Evolutionary conservation across 2,797 vertebrate species (phyloP), one percentile per base, ranked within the genome.

Genomic region (Odontamblyopus rebecca): DNA sequence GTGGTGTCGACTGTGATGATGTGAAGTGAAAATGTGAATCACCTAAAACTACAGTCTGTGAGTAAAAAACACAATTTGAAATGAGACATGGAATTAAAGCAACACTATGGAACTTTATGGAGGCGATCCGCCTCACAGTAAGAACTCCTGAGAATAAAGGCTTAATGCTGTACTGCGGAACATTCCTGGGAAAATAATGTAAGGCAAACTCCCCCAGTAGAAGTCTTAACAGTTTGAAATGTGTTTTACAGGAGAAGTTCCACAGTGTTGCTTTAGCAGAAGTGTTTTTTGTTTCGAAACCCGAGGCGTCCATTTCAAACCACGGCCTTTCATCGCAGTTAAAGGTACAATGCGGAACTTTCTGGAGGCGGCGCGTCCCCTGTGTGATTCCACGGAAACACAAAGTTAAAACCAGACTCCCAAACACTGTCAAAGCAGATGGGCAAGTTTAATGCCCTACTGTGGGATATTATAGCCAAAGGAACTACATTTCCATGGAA

Each of bases 21-120:
- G 9, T 26, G 3, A 12, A 44, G 41, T 44, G 12, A 44, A 44
- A 9, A 44, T 13, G 13, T 44, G 8, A 56, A 26, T 26, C n/a
- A 11, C 8, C 54, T 23, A 56, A 56, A 56, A 23, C 87, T 88
- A 89, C 90, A 89, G 90, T 91, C 89, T 87, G 87, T 82, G 66
- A 77, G 76, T 83, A 23, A 26, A 32, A 23, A 11, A 41, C 38
- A 51, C 0, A 44, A 54, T 59, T 51, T 32, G 69, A 77, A 74
- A 72, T 69, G 18, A 44, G 76, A 71, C 72, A 68, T 41, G 53
- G 18, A 51, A 48, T 72, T 67, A 19, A n/a, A 72, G 29, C 78
- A 57, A 77, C 16, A 76, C 70, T 1, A 70, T 73, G 68, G 64
- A 73, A 70, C 29, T 23, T 23, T 23, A 23, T 23, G 23, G 23